Evolutionary conservation across 1,140 invertebrate species (phyloP).

Genomic region (Rhizoglyphus robini): DNA sequence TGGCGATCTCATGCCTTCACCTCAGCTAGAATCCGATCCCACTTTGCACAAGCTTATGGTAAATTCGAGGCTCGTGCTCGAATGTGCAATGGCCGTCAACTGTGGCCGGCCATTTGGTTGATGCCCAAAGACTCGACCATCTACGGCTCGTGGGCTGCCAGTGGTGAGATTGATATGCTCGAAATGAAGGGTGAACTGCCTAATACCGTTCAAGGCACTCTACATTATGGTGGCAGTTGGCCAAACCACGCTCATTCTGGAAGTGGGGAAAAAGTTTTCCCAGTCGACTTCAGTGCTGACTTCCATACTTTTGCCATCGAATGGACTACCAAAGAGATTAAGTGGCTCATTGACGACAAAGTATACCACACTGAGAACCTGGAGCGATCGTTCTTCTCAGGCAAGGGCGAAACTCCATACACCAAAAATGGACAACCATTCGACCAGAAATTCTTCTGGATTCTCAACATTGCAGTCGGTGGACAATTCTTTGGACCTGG

Average conservation of each 20-base stretch:
- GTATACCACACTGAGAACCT: not conserved
- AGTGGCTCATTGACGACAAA: conserved; percentile 23
- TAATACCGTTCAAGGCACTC: not conserved
- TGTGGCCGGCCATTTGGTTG: conserved; percentile 20
- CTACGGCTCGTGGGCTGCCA: conserved; percentile 9
- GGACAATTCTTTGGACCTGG: conserved; percentile 27
- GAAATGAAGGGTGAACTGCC: not conserved
- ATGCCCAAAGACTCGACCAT: not conserved
- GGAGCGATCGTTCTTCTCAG: not conserved
- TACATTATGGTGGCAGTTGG: conserved; percentile 6
- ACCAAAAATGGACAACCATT: conserved; percentile 19
- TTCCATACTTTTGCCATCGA: conserved; percentile 31
- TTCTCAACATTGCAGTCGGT: conserved; percentile 30
- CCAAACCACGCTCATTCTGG: not conserved
- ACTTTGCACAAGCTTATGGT: conserved; percentile 6
- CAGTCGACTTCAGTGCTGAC: conserved; percentile 20
- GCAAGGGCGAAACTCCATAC: conserved; percentile 8
- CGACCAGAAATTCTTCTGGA: conserved; percentile 26
- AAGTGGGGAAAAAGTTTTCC: not conserved
- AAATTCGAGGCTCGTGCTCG: conserved; percentile 11
- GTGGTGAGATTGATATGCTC: conserved; percentile 19
- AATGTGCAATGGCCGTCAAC: conserved; percentile 9
- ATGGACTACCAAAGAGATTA: conserved; percentile 30
- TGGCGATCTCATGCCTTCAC: not conserved
- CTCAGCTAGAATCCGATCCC: not conserved